Evolutionary conservation across 2,888 invertebrate genomes (phyloP), one percentile per base, ranked within the genome.

Genomic region (Diaperis boleti): DNA sequence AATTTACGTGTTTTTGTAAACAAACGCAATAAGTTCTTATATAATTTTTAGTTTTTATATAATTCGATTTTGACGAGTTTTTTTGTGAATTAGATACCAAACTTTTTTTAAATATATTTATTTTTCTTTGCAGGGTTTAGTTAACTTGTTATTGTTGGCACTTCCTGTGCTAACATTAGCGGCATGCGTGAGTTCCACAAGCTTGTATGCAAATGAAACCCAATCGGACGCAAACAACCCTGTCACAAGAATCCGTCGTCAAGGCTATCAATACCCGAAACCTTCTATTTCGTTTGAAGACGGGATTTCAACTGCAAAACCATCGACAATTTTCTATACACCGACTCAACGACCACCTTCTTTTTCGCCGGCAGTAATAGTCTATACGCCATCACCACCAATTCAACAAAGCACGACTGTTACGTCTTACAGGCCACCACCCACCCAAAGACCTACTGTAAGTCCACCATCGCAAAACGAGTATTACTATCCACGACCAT

Each of bases 241-340:
- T 29, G 26, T 41, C 14, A 31, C 15, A 45, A 15, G 37, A 31
- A 26, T 17, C 8, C 33, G 57, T 14, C 45, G 42, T 17, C 41
- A 57, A 13, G 55, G 55, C 15, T 57, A 57, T 35, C 26, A 45
- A 10, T 57, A 57, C 35, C 45, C 45, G 2, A 33, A 45, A 47
- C 57, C 57, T 4, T 22, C 35, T 2, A 15, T 57, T 14, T 26
- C 57, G 7, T 57, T 57, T 18, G 57, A 57, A 13, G 57, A 55
- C 15, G 41, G 54, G 15, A 13, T 22, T 37, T 37, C 54, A 7
- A 54, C 22, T 26, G 26, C n/a, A 2, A 1, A 26, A 26, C 2
- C 2, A 26, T 8, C 26, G 6, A 26, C 26, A 26, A 26, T 1
- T 26, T 5, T 33, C 26, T n/a, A 5, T 31, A 49, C 26, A 22